phyloP scores from a whole-genome alignment of 2,797 vertebrate genomes.

The Gila robusta region DNA sequence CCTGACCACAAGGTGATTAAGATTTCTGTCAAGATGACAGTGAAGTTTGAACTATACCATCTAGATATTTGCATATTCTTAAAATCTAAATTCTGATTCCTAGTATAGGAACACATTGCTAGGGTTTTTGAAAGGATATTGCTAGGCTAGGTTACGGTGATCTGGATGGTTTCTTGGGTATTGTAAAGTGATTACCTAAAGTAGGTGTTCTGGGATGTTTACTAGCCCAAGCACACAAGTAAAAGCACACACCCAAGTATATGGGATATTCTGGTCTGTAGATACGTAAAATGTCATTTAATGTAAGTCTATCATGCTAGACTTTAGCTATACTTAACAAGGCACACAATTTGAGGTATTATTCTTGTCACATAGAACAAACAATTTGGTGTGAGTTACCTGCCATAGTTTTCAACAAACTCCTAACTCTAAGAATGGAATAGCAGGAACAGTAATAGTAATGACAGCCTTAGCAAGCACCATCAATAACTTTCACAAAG shows the following conservation, averaged over 20 bases:
- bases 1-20: constrained; percentile 25
- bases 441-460: neutral
- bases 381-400: neutral
- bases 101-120: neutral
- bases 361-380: constrained; percentile 1
- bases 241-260: neutral
- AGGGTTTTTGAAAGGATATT: neutral
- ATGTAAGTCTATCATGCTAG: neutral
- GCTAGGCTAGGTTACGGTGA: neutral
- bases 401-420: neutral
- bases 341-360: neutral
- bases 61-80: neutral
- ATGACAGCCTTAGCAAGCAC: neutral
- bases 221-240: too few species aligned
- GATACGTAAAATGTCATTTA: neutral
- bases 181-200: neutral
- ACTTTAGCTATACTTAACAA: neutral
- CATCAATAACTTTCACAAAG: neutral
- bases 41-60: neutral
- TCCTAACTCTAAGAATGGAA: neutral
- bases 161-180: neutral
- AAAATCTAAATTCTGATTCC: neutral
- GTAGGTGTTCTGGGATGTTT: too few species aligned
- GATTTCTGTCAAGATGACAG: neutral
- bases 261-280: neutral